These are phyloP conservation scores for Otis tarda DNA, from an alignment of 2,113 vertebrate genomes.

Conservation along the genomic window DNA sequence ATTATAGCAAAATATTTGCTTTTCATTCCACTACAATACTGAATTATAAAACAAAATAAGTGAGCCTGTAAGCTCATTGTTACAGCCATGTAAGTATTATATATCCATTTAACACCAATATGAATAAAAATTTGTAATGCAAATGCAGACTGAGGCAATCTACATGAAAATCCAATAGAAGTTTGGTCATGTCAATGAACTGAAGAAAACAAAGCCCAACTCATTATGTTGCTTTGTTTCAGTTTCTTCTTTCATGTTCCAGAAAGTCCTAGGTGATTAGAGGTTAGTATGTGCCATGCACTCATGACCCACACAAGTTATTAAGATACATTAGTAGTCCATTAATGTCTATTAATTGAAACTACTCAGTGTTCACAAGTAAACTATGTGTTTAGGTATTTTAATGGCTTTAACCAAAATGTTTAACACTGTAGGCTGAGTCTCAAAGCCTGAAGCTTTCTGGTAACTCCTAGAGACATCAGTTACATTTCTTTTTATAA, in stretches of 20 bases:
- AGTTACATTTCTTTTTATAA: not conserved
- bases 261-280: not conserved
- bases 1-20: constrained; percentile 59
- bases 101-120: constrained; percentile 20
- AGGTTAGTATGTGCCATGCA: not conserved
- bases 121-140: constrained; percentile 26
- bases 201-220: not conserved
- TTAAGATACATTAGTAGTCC: not conserved
- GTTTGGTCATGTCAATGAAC: not conserved
- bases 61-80: constrained; percentile 18
- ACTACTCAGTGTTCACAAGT: not conserved
- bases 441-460: not conserved
- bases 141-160: constrained; percentile 9
- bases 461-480: not conserved
- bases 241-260: not conserved
- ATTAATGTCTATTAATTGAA: not conserved
- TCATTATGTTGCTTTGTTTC: not conserved
- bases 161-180: constrained; percentile 5
- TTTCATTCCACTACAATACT: not conserved
- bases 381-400: not conserved
- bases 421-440: not conserved
- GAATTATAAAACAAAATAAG: constrained; percentile 44
- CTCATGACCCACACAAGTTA: not conserved
- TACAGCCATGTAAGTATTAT: constrained; percentile 14
- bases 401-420: not conserved